Conservation (phyloP, 2,113 vertebrate genomes). For the Tragelaphus strepsiceros region DNA sequence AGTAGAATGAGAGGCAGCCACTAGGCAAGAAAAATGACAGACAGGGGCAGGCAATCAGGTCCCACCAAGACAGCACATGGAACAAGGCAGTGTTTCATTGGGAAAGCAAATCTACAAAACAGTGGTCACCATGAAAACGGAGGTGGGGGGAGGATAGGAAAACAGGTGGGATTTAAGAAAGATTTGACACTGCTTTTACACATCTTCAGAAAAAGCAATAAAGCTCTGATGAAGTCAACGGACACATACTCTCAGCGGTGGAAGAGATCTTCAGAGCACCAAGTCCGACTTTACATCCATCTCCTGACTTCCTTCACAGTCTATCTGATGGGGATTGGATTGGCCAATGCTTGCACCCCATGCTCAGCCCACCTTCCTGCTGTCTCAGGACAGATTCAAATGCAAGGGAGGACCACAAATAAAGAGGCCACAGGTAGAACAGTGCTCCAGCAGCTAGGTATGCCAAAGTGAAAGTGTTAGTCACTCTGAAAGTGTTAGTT, state of each 20-base stretch:
- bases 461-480: neutral
- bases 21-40: neutral
- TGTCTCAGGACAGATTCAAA: neutral
- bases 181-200: neutral
- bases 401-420: neutral
- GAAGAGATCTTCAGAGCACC: neutral
- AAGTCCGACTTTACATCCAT: too few species aligned
- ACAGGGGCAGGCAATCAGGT: neutral
- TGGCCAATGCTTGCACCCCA: too few species aligned
- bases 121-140: accelerated
- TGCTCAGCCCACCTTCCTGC: neutral
- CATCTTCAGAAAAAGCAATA: neutral
- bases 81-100: neutral
- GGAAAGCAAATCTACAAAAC: neutral
- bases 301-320: neutral
- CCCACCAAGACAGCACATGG: neutral
- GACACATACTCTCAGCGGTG: neutral
- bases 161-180: neutral
- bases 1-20: neutral
- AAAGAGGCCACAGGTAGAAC: neutral
- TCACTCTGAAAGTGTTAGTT: neutral
- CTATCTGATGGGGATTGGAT: neutral
- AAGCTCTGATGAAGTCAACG: neutral
- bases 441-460: neutral
- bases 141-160: neutral